Evolutionary conservation across 2,797 vertebrate genomes (phyloP).

Genomic region (Austrolebias charrua): DNA sequence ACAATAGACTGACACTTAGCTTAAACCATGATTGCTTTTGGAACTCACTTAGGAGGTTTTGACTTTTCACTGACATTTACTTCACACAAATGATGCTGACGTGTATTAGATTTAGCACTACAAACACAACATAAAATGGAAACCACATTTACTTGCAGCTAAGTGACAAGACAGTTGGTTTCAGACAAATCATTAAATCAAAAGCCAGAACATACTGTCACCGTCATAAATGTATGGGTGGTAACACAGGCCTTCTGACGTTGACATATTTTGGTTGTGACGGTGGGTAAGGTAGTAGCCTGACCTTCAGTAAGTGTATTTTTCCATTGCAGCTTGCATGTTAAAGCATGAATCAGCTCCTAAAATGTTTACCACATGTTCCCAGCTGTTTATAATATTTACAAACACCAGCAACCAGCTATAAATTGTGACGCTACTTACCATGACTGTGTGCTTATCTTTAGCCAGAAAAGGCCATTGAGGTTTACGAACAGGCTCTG

Average conservation of each 20-base stretch:
- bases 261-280: constrained; percentile 32
- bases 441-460: constrained; percentile 43
- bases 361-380: constrained; percentile 24
- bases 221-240: constrained; percentile 4
- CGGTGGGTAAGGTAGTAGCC: background rate
- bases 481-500: constrained; percentile 90
- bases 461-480: constrained; percentile 95
- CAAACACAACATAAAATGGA: background rate
- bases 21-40: background rate
- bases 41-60: background rate
- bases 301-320: background rate
- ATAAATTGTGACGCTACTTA: constrained; percentile 7
- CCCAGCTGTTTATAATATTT: constrained; percentile 36
- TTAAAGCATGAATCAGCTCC: background rate
- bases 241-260: constrained; percentile 1
- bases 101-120: too few relatives aligned
- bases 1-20: background rate
- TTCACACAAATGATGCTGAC: background rate
- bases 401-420: constrained; percentile 21
- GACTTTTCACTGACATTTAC: too few relatives aligned
- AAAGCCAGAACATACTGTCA: background rate
- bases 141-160: background rate
- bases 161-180: constrained; percentile 1
- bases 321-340: constrained; percentile 3
- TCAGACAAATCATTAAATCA: constrained; percentile 7